These are phyloP conservation scores for Bufo bufo DNA, from an alignment of 2,113 vertebrate species.

Conservation along the genomic window DNA sequence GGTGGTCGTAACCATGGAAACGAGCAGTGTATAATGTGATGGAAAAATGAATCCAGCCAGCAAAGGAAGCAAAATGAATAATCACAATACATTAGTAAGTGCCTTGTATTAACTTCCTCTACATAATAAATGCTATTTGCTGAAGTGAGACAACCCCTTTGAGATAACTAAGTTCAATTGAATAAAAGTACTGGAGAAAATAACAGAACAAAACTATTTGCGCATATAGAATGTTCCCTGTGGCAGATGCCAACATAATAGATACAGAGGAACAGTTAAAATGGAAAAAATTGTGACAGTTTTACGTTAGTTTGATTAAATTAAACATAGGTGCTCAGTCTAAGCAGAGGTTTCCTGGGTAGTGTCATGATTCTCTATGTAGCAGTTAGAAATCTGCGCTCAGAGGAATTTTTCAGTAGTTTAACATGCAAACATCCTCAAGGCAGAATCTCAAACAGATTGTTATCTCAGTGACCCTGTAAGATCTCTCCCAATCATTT, in stretches of 20 bases:
- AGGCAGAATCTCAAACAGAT: constrained; percentile 7
- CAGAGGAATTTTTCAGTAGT: background rate
- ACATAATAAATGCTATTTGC: too few relatives aligned
- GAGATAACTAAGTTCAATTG: background rate
- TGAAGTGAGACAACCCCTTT: background rate
- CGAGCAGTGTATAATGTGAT: too few relatives aligned
- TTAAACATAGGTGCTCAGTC: background rate
- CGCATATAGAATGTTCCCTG: background rate
- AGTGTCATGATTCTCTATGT: background rate
- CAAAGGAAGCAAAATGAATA: too few relatives aligned
- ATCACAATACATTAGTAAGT: too few relatives aligned
- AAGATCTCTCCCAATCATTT: constrained; percentile 20
- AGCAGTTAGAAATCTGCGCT: background rate
- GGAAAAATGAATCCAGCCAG: too few relatives aligned
- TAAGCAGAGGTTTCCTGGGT: background rate
- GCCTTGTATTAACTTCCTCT: too few relatives aligned
- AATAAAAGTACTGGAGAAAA: background rate
- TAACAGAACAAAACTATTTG: background rate
- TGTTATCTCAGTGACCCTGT: constrained; percentile 32
- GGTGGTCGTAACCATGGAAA: too few relatives aligned
- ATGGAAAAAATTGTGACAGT: background rate
- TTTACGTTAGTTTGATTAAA: background rate
- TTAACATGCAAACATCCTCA: constrained; percentile 36
- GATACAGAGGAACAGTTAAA: background rate
- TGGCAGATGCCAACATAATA: background rate